Evolutionary conservation across 2,797 vertebrate species (phyloP), one percentile per base, ranked within the genome.

Genomic region (Poeciliopsis turneri): DNA sequence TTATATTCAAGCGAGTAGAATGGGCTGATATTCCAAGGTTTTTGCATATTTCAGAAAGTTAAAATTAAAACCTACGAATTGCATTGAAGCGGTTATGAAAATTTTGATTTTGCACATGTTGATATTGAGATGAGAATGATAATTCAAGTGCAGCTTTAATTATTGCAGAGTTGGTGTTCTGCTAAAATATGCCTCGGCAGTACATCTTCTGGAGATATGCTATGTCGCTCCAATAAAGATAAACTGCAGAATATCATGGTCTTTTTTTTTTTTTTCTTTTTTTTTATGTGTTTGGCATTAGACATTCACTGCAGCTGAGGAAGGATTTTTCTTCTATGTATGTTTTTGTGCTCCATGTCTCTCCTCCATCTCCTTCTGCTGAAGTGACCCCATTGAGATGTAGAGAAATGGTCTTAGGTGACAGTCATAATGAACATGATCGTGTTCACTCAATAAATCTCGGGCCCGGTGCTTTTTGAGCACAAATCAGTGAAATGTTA

Each of bases 401-500:
- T 94, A 98, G 98, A 97, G 97, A 98, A 98, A 97, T 98, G 97
- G 97, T 97, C 97, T 96, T 96, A 96, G 97, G 97, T 97, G 97
- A 98, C 98, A 98, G 97, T 97, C 96, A 95, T 98, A 98, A 99
- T 99, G 97, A 98, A 99, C 97, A 95, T 90, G 91, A 94, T 97
- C 96, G 97, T 94, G 94, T 94, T 96, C 95, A 95, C 95, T 96
- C 94, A 95, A 96, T 96, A 96, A 96, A 96, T 96, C 95, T 95
- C 90, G 84, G 93, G 97, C 97, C 97, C 95, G 96, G 96, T 97
- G 97, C 97, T 97, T 97, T 97, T 97, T 97, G 97, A 97, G 97
- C 96, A 96, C 98, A 98, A 99, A 98, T 98, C 98, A 99, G 97
- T 97, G 97, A 95, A 98, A 98, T 98, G 97, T 97, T 98, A 97